Evolutionary conservation across 2,113 vertebrate genomes (phyloP), one percentile per base, ranked within the genome.

Genomic region (Girardinichthys multiradiatus): DNA sequence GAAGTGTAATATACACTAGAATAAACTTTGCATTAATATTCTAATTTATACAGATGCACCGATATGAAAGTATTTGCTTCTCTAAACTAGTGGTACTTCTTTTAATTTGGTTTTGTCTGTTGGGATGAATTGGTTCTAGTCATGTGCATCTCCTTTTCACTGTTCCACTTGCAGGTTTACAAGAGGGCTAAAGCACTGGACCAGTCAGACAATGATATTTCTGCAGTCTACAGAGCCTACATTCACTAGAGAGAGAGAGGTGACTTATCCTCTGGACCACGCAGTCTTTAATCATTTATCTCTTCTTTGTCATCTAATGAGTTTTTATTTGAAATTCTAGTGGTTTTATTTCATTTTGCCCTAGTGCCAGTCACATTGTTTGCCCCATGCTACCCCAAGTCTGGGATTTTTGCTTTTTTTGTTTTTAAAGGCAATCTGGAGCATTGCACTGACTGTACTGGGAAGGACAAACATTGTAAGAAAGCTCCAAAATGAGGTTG

Each of bases 171-270:
- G 27, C 92, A 99, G 98, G 98, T 99, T 54, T 99, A 99, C 89
- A 99, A 99, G 94, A 94, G 97, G 93, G 98, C 98, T 76, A 99
- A 99, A 94, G 97, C 98, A 73, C 94, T 99, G 97, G 98, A 99
- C 95, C 98, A 99, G 94, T 99, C 98, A 14, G 98, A 99, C 92
- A 99, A 99, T 48, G 98, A 99, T 70, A 98, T 99, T 92, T 99
- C 98, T 54, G 98, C 98, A 39, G 98, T 99, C 85, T 99, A 99
- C 95, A 94, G 98, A 91, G 98, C 98, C 92, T 99, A 99, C 87
- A 99, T 99, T 85, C 98, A 99, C 93, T 99, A 96, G 95, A 93
- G 89, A 58, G 62, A 75, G 62, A 75, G 64, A 79, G 76, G 80
- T 74, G 81, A 76, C 79, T 66, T 19, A 27, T 70, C 64, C 80